Evolutionary conservation across 2,113 vertebrate species (phyloP).

Genomic region (Oreochromis niloticus): DNA sequence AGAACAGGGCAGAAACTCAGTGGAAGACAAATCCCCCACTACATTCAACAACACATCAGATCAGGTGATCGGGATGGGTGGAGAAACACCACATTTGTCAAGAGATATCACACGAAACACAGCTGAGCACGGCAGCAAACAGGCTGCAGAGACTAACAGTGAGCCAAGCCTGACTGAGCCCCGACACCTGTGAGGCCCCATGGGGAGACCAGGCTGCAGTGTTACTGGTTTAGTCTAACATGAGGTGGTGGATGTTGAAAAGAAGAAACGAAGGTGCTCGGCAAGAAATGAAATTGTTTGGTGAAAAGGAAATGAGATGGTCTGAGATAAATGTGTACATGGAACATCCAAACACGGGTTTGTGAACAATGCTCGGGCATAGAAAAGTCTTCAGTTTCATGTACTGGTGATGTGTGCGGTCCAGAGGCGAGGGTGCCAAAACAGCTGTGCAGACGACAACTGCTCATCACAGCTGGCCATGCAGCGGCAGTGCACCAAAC

Average conservation of each 20-base stretch:
- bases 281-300: background rate
- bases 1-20: background rate
- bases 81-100: background rate
- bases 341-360: background rate
- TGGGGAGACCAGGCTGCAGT: background rate
- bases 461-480: background rate
- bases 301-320: background rate
- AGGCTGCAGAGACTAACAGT: background rate
- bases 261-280: background rate
- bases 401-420: background rate
- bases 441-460: background rate
- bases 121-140: background rate
- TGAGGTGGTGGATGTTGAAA: accelerated
- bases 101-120: background rate
- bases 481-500: accelerated
- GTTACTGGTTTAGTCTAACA: background rate
- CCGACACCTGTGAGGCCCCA: background rate
- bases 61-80: background rate
- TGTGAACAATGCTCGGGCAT: background rate
- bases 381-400: background rate
- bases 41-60: background rate
- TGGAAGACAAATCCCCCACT: background rate
- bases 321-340: background rate
- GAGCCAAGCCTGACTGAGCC: background rate
- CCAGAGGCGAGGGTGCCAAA: background rate